A percentile compares a stretch with the other conserved stretches of the same genome.
These are phyloP conservation scores for Calliopum simillimum DNA, from an alignment of 2,888 invertebrate species.

Conservation along the genomic window DNA sequence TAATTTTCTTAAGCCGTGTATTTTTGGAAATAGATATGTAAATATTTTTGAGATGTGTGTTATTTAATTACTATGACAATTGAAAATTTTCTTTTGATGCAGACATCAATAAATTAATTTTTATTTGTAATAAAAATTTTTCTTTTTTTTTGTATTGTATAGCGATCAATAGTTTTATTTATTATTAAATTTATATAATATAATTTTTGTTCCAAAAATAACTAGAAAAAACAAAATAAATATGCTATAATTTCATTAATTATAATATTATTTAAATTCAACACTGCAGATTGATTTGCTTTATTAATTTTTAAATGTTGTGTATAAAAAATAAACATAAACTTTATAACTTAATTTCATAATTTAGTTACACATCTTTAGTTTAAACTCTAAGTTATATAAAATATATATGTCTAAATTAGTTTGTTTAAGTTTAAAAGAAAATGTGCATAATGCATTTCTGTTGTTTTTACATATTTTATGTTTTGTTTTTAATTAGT, in stretches of 20 bases:
- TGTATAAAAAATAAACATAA: constrained; percentile 13
- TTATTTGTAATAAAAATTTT: constrained; percentile 24
- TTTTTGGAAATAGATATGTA: too few species aligned
- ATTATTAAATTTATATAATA: constrained; percentile 16
- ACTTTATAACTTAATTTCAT: constrained; percentile 32
- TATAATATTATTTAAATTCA: too few species aligned
- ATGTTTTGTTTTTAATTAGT: neutral
- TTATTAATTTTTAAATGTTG: constrained; percentile 9
- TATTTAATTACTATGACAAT: constrained; percentile 17
- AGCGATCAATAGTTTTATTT: constrained; percentile 19
- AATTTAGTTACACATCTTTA: constrained; percentile 24
- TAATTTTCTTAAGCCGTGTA: too few species aligned
- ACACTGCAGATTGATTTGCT: neutral
- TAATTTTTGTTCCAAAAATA: constrained; percentile 28
- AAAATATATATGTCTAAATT: constrained; percentile 15
- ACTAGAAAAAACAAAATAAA: constrained; percentile 14
- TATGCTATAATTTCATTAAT: neutral
- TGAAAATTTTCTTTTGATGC: constrained; percentile 9
- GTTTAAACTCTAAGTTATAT: constrained; percentile 15
- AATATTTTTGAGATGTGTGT: too few species aligned
- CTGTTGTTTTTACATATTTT: constrained; percentile 22
- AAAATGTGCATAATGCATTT: constrained; percentile 6
- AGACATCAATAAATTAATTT: constrained; percentile 18
- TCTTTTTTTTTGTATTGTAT: constrained; percentile 19
- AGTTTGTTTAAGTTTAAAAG: constrained; percentile 1